These are phyloP conservation scores for Neotragus pygmaeus DNA, from an alignment of 2,113 vertebrate genomes.

Conservation along the genomic window DNA sequence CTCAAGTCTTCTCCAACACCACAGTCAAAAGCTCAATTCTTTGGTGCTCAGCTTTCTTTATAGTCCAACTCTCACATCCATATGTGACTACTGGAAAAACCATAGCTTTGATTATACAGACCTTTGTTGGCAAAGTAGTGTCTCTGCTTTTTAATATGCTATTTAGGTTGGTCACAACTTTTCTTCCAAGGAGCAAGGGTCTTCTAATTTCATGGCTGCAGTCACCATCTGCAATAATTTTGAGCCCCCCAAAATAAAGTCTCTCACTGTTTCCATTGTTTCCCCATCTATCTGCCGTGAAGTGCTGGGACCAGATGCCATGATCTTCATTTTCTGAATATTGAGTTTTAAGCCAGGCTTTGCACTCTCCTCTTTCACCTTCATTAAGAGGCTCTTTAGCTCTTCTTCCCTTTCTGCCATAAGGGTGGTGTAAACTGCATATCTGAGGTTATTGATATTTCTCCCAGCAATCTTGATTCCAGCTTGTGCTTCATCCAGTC, in stretches of 20 bases:
- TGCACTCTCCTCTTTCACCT: neutral
- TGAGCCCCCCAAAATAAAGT: neutral
- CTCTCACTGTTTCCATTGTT: neutral
- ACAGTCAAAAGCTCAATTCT: neutral
- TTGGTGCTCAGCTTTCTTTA: neutral
- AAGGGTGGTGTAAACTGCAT: neutral
- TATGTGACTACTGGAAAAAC: neutral
- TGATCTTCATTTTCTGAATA: neutral
- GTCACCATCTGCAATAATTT: neutral
- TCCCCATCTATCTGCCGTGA: neutral
- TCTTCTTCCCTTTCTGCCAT: neutral
- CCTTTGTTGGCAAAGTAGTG: neutral
- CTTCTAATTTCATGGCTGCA: neutral
- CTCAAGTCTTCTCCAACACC: neutral
- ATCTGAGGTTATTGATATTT: neutral
- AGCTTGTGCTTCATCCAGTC: neutral
- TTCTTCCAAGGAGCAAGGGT: neutral
- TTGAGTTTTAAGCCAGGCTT: neutral
- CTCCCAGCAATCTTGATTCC: neutral
- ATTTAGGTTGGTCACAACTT: neutral
- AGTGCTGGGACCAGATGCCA: neutral
- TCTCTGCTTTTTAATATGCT: neutral
- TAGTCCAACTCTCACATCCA: neutral
- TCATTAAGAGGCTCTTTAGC: neutral
- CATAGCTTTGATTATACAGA: neutral